Evolutionary conservation across 2,888 invertebrate genomes (phyloP).

Genomic region (Cryptocephalus primarius): DNA sequence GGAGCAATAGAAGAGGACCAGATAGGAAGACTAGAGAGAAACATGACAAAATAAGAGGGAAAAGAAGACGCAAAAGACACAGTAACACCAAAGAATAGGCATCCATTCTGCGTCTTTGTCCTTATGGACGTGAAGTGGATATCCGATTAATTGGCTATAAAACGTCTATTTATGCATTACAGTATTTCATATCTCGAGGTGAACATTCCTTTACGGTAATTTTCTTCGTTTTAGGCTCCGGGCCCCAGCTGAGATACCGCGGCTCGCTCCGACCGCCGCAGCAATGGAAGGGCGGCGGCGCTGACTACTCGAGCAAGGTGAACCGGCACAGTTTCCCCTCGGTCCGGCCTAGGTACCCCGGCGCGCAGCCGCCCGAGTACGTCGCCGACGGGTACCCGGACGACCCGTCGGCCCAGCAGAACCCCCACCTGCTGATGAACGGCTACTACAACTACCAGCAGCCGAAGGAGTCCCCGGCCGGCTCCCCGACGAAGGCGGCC

Average conservation of each 20-base stretch:
- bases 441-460: constrained; percentile 24
- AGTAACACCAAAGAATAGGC: no score
- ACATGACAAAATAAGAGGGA: no score
- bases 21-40: no score
- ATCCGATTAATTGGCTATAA: no score
- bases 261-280: constrained; percentile 7
- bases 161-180: no score
- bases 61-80: no score
- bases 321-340: constrained; percentile 32
- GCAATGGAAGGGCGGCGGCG: constrained; percentile 3
- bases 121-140: no score
- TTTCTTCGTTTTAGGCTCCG: no score
- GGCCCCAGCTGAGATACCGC: constrained; percentile 2
- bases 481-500: constrained; percentile 44
- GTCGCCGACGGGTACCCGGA: constrained; percentile 1
- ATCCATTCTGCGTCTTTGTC: no score
- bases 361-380: constrained; percentile 6
- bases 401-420: constrained; percentile 11
- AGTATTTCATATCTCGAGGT: no score
- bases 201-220: no score
- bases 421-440: constrained; percentile 8
- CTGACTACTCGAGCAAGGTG: constrained; percentile 8
- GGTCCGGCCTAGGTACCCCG: constrained; percentile 10
- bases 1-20: no score
- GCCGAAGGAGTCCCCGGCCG: constrained; percentile 37